These are phyloP conservation scores for Tuberolachnus salignus DNA, from an alignment of 2,888 invertebrate species.

Conservation along the genomic window DNA sequence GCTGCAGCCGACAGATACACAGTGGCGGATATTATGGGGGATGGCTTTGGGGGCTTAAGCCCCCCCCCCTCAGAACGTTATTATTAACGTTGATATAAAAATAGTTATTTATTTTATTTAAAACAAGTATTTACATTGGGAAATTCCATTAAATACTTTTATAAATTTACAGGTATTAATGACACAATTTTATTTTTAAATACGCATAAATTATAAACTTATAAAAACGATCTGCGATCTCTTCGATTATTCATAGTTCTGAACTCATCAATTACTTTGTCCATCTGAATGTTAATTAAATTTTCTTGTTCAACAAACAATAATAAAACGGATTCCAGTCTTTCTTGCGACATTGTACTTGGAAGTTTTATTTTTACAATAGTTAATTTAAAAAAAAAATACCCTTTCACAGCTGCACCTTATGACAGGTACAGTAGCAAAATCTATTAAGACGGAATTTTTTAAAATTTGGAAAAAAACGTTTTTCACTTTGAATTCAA, in stretches of 20 bases:
- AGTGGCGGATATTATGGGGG: no score
- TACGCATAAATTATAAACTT: background rate
- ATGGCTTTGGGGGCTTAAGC: no score
- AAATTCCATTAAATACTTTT: background rate
- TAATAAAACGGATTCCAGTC: background rate
- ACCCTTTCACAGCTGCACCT: background rate
- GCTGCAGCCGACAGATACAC: no score
- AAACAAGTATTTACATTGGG: background rate
- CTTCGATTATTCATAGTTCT: background rate
- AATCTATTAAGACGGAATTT: background rate
- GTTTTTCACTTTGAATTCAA: no score
- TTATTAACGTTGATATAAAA: no score
- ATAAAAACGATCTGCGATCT: background rate
- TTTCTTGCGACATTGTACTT: constrained; percentile 1
- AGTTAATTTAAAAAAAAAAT: background rate
- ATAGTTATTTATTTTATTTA: background rate
- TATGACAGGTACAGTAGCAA: background rate
- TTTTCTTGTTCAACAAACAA: background rate
- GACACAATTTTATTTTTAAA: background rate
- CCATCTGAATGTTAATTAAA: background rate
- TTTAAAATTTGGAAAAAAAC: background rate
- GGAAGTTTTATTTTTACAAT: background rate
- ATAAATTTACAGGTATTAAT: background rate
- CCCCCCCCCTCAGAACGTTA: no score
- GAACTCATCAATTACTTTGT: background rate